These are phyloP conservation scores for Odobenus rosmarus DNA, from an alignment of 2,113 vertebrate species.

Conservation along the genomic window DNA sequence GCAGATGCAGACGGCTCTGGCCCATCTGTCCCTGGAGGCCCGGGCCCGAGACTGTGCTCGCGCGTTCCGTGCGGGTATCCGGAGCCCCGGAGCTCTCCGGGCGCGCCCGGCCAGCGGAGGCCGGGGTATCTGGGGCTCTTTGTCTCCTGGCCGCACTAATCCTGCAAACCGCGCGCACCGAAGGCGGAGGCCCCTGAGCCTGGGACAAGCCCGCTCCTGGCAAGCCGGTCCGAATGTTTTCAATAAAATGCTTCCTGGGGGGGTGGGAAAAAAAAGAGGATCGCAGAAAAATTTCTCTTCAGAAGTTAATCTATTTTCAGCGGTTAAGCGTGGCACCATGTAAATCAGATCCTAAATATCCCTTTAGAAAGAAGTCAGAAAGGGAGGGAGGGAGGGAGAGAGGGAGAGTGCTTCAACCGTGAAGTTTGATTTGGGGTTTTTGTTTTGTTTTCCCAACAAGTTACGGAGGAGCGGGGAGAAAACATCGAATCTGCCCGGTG, in stretches of 20 bases:
- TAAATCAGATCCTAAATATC: conserved; percentile 70
- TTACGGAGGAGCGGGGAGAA: not conserved
- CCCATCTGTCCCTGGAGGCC: conserved; percentile 42
- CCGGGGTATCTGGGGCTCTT: conserved; percentile 63
- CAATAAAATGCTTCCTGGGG: conserved; percentile 62
- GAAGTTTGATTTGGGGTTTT: not conserved
- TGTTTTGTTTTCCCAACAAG: not conserved
- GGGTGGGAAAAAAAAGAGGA: not conserved
- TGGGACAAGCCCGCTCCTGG: not conserved
- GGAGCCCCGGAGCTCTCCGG: not conserved
- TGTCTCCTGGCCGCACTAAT: conserved; percentile 67
- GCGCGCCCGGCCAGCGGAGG: not conserved
- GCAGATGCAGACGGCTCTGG: conserved; percentile 9
- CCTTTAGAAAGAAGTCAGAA: not conserved
- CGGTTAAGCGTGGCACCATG: conserved; percentile 6
- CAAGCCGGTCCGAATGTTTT: conserved; percentile 59
- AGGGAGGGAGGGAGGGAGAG: too few species aligned
- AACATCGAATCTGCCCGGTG: not conserved
- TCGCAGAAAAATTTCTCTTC: conserved; percentile 50
- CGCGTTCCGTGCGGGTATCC: not conserved
- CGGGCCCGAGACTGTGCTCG: not conserved
- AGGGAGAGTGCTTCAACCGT: not conserved
- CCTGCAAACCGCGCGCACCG: conserved; percentile 28
- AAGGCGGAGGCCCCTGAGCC: conserved; percentile 43
- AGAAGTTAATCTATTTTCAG: conserved; percentile 71